Base-by-base conservation (phyloP, 1,140 invertebrate species). In the Cylas formicarius region DNA sequence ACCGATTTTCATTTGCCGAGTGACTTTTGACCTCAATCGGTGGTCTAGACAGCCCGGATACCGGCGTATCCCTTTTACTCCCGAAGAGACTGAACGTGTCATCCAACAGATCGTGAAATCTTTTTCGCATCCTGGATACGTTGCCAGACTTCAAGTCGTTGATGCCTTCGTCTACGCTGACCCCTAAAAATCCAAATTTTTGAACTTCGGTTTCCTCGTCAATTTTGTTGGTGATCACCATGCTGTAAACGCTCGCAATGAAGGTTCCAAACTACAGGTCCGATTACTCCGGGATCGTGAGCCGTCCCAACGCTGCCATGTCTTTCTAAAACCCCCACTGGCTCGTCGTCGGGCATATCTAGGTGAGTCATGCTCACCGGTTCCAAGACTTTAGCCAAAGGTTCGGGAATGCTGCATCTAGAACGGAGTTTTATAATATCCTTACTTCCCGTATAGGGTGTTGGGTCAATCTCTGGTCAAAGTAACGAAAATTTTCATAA, bases 211-310 rank as follows among this genome's bases (percentile, higher is more conserved):
- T 19, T 19, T 18, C 17, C 9, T 7, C 5, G 18, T 20, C 22
- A 24, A n/a, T n/a, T n/a, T n/a, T n/a, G n/a, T n/a, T n/a, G n/a
- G n/a, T n/a, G n/a, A 16, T 39, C 52, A 57, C 58, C 61, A 50
- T 58, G 58, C 35, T 60, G 54, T 52, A 69, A 55, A 56, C 65
- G 60, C 54, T 76, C 67, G 48, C 72, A 72, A 57, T 83, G 81
- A 31, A 83, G 60, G 61, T 86, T 78, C 84, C 84, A 89, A 2
- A 87, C 84, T 28, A 86, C 67, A 0, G 86, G 86, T 0, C 84
- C 84, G 17, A 88, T 72, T n/a, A 86, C 79, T n/a, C 85, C 86
- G 1, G 85, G 84, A 70, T 89, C 85, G 52, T 76, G 77, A 3
- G 57, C 53, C 3, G 66, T 60, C 22, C 77, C 78, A 3, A 75